phyloP scores from a whole-genome alignment of 1,140 invertebrate genomes.

The Ostrea edulis region DNA sequence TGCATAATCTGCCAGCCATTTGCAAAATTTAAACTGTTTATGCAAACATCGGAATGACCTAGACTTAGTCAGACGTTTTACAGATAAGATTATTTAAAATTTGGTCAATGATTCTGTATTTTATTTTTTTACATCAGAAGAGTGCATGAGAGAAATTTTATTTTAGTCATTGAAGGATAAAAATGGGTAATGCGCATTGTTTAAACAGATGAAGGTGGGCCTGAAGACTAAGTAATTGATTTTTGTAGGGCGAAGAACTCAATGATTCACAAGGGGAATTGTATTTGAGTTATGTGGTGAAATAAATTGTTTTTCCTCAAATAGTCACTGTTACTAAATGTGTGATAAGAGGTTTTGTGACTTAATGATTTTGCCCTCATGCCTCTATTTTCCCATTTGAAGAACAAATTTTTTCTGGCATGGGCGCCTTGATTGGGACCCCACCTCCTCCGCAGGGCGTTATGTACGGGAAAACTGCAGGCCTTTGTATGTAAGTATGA shows the following conservation, averaged over 20 bases:
- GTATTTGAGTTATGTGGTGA: not conserved
- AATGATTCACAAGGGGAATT: not conserved
- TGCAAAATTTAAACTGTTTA: no score
- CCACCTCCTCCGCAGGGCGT: slow-evolving; percentile 75
- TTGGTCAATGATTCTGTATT: no score
- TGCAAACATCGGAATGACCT: no score
- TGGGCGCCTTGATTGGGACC: slow-evolving; percentile 79
- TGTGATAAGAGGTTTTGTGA: slow-evolving; percentile 12
- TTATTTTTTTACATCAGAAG: not conserved
- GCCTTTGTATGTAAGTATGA: slow-evolving; percentile 90
- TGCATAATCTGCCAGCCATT: no score
- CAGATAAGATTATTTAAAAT: not conserved
- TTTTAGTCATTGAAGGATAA: no score
- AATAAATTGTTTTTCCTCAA: slow-evolving; percentile 1
- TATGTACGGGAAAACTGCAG: slow-evolving; percentile 92
- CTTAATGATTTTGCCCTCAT: slow-evolving; percentile 9
- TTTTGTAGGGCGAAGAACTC: not conserved
- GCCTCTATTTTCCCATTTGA: slow-evolving; percentile 56
- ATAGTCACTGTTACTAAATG: slow-evolving; percentile 8
- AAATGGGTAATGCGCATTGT: no score
- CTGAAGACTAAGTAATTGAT: no score
- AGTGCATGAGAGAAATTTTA: not conserved
- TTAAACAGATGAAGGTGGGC: no score
- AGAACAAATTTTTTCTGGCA: slow-evolving; percentile 89
- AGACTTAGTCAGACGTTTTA: not conserved